Conservation (phyloP, 1,140 invertebrate species). For the Drosophila lacteicornis region DNA sequence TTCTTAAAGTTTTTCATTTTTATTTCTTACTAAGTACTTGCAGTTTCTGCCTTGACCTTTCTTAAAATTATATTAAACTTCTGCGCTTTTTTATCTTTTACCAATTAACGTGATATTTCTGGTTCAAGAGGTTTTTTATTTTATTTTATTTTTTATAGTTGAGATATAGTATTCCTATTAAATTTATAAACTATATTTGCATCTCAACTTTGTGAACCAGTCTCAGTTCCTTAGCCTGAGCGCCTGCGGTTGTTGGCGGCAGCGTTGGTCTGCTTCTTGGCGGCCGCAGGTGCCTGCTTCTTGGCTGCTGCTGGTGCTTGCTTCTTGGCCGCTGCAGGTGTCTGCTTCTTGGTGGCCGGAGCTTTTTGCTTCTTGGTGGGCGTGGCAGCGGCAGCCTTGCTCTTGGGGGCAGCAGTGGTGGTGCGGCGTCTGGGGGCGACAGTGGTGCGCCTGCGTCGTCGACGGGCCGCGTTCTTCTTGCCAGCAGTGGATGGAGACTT, state of each 20-base stretch:
- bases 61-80: not conserved
- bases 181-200: too few species aligned
- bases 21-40: too few species aligned
- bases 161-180: not conserved
- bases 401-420: constrained; percentile 9
- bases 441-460: constrained; percentile 17
- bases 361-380: constrained; percentile 11
- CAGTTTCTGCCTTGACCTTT: too few species aligned
- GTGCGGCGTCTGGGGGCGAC: constrained; percentile 1
- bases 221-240: constrained; percentile 4
- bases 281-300: not conserved
- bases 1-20: too few species aligned
- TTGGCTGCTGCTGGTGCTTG: not conserved
- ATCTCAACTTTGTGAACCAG: not conserved
- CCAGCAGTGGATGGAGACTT: not conserved
- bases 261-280: not conserved
- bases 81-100: not conserved
- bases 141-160: not conserved
- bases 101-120: too few species aligned
- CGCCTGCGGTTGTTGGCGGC: constrained; percentile 31
- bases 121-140: not conserved
- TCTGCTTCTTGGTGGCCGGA: constrained; percentile 8
- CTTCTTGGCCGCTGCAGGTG: constrained; percentile 10
- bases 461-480: constrained; percentile 12
- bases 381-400: constrained; percentile 1